Evolutionary conservation across 2,797 vertebrate genomes (phyloP).

Genomic region (Cuculus canorus): DNA sequence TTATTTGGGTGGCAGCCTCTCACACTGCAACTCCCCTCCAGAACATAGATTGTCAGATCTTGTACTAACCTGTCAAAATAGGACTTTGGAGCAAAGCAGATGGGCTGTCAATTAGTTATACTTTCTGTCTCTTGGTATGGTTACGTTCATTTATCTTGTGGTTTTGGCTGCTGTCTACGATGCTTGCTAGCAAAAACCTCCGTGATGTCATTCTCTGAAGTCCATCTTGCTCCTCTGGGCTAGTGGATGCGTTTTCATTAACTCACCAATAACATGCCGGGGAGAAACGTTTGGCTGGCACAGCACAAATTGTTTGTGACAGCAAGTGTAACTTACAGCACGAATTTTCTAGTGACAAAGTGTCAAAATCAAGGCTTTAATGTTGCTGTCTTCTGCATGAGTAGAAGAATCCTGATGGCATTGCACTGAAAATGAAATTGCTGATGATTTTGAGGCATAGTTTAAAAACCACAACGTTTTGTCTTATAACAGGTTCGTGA

Average conservation of each 20-base stretch:
- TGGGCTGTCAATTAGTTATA: not conserved
- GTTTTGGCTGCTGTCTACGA: not conserved
- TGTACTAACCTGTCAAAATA: not conserved
- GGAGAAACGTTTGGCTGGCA: not conserved
- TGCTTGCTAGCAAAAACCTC: not conserved
- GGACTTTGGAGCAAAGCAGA: not conserved
- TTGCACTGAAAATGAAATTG: not conserved
- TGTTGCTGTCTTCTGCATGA: not conserved
- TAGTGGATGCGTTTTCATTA: not conserved
- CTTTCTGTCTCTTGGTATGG: not conserved
- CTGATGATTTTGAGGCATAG: not conserved
- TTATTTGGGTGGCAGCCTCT: not conserved
- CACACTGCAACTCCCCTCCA: not conserved
- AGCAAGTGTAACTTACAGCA: not conserved
- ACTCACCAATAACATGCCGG: not conserved
- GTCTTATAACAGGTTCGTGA: not conserved
- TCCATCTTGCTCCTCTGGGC: not conserved
- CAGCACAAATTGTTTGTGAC: not conserved
- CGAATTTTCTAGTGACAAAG: not conserved
- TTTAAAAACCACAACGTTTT: not conserved
- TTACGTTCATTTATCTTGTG: not conserved
- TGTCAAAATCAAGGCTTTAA: not conserved
- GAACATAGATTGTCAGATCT: not conserved
- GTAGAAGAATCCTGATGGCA: fast-evolving
- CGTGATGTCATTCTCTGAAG: not conserved